A percentile compares a stretch with the other conserved stretches of the same genome.
phyloP scores from a whole-genome alignment of 2,888 invertebrate genomes.

The Cephus spinipes region DNA sequence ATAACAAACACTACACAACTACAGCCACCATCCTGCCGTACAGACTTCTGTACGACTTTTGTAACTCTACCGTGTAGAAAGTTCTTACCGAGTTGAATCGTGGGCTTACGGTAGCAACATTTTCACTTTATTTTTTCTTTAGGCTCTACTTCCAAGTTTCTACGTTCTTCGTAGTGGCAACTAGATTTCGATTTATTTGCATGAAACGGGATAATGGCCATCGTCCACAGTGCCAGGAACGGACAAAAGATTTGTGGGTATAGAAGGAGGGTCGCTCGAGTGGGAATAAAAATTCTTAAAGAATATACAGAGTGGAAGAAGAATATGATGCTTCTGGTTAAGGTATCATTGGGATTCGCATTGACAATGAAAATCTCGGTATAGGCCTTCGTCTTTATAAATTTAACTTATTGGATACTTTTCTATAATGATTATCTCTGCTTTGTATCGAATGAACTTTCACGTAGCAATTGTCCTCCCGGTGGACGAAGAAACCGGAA shows the following conservation, averaged over 20 bases:
- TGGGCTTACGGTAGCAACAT: neutral
- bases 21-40: neutral
- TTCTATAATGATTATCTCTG: neutral
- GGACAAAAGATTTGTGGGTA: neutral
- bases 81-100: neutral
- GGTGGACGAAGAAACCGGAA: neutral
- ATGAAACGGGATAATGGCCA: neutral
- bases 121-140: neutral
- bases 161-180: neutral
- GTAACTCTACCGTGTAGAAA: neutral
- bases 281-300: neutral
- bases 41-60: neutral
- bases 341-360: neutral
- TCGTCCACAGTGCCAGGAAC: neutral
- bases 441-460: slow-evolving; percentile 21
- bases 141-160: neutral
- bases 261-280: neutral
- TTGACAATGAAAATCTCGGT: neutral
- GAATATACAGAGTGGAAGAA: neutral
- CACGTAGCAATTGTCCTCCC: slow-evolving; percentile 13
- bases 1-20: neutral
- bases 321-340: neutral
- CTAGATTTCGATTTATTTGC: neutral
- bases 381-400: neutral
- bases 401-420: neutral